Percentiles rank a stretch among this genome's conserved stretches.
Evolutionary conservation across 2,797 vertebrate genomes (phyloP).

Genomic region (Dendrocincla tyrannina): DNA sequence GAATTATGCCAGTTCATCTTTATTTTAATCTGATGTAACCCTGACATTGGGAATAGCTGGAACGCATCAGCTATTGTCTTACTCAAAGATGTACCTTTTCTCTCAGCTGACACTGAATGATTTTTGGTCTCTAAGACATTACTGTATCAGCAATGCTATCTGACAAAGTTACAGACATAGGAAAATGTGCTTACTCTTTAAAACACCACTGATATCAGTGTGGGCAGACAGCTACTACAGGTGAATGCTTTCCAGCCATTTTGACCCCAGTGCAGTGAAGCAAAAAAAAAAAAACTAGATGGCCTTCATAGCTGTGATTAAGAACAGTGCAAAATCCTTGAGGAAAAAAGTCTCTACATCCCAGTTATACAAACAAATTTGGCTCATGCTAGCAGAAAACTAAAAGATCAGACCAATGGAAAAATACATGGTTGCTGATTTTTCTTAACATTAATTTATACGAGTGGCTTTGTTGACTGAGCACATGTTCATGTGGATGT

Average conservation of each 20-base stretch:
- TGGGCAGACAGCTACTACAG: not conserved
- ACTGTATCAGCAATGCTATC: not conserved
- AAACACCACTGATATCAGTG: not conserved
- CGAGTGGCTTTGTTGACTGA: not conserved
- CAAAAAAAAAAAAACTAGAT: not conserved
- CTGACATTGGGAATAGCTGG: not conserved
- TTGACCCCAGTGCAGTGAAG: not conserved
- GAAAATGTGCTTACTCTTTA: not conserved
- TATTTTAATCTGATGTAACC: not conserved
- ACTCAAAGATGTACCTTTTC: not conserved
- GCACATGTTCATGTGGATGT: not conserved
- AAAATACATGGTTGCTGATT: not conserved
- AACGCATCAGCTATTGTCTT: not conserved
- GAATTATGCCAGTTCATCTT: not conserved
- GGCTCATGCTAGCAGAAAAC: not conserved
- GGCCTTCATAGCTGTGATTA: not conserved
- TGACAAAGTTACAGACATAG: not conserved
- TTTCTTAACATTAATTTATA: constrained; percentile 4
- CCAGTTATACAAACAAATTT: not conserved
- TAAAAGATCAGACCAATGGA: not conserved
- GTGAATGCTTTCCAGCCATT: constrained; percentile 25
- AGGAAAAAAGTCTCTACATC: not conserved
- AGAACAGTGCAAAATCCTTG: not conserved
- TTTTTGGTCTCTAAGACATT: not conserved
- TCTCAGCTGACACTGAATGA: not conserved